Base-by-base conservation (phyloP, 2,888 invertebrate genomes). In the Andrena hattorfiana region DNA sequence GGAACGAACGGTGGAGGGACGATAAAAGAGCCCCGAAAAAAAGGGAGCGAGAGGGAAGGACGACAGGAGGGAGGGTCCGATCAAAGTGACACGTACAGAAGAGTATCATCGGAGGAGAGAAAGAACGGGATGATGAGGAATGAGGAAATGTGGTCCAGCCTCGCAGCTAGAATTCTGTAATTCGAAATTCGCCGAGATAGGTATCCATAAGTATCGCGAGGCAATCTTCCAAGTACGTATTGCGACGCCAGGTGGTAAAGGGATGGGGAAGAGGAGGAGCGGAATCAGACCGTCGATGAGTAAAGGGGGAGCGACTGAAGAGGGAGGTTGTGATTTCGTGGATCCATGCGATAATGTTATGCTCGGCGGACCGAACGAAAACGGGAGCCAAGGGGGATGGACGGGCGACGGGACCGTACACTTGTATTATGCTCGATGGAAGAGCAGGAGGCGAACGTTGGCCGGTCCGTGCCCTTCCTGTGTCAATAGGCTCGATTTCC, bases 401-500 rank as follows among this genome's bases (percentile, higher is more conserved):
- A 71, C 81, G 67, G 30, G 62, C 67, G 81, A 77, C 85, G 81
- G 81, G 77, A 80, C 84, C 42, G 42, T 42, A 42, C 42, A 42
- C 42, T 42, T 42, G 89, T 81, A 89, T 89, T 89, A 89, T 89
- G 83, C 84, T 60, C 68, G 85, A 81, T 69, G 59, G 76, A 77
- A 83, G 84, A 80, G 66, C 32, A 74, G 71, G 74, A 81, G 71
- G 84, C 74, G 82, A 64, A 75, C 81, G 78, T 72, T 83, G 78
- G 60, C 81, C 85, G 81, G 74, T 82, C 83, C 73, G 83, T 86
- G 89, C 88, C 87, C 87, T 86, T 87, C 89, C 87, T 92, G 90
- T 93, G 94, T 94, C 94, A 94, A 94, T 94, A 94, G 93, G 93
- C 94, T 94, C 94, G 91, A 94, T 94, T 94, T 94, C 94, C 94